These are phyloP conservation scores for Chrysolina oricalcia DNA, from an alignment of 2,888 invertebrate species.

Conservation along the genomic window DNA sequence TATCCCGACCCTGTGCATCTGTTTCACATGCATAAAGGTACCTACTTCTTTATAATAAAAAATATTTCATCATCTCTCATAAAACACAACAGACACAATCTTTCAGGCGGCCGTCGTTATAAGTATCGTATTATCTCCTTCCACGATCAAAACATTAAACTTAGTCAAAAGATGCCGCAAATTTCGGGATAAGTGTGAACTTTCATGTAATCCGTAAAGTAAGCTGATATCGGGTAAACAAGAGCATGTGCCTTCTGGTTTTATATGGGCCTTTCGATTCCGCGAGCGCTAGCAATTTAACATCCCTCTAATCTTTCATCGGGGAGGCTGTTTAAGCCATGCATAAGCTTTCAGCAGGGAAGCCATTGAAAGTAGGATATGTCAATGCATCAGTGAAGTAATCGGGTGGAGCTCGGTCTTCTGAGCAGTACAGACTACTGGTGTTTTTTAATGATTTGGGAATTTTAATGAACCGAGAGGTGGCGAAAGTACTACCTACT, in stretches of 20 bases:
- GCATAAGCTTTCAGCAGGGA: background rate
- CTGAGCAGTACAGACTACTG: background rate
- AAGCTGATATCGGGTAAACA: constrained; percentile 15
- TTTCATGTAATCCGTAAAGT: constrained; percentile 7
- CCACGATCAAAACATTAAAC: constrained; percentile 21
- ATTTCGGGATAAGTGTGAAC: constrained; percentile 23
- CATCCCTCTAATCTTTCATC: constrained; percentile 23
- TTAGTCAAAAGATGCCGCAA: constrained; percentile 12
- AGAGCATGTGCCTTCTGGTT: constrained; percentile 22
- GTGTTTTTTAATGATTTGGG: background rate
- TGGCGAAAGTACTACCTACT: too few species aligned
- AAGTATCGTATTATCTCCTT: constrained; percentile 7
- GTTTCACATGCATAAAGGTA: background rate
- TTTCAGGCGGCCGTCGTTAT: constrained; percentile 1
- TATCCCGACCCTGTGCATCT: background rate
- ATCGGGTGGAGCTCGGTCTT: background rate
- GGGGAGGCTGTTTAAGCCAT: background rate
- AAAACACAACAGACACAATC: constrained; percentile 14
- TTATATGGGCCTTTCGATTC: background rate
- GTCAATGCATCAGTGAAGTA: background rate
- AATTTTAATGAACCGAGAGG: too few species aligned
- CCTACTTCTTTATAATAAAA: background rate
- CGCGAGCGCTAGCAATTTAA: constrained; percentile 5
- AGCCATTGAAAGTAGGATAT: constrained; percentile 3
- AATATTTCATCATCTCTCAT: constrained; percentile 16